phyloP scores from a whole-genome alignment of 2,888 invertebrate genomes.

The Scaptomyza polygonia region DNA sequence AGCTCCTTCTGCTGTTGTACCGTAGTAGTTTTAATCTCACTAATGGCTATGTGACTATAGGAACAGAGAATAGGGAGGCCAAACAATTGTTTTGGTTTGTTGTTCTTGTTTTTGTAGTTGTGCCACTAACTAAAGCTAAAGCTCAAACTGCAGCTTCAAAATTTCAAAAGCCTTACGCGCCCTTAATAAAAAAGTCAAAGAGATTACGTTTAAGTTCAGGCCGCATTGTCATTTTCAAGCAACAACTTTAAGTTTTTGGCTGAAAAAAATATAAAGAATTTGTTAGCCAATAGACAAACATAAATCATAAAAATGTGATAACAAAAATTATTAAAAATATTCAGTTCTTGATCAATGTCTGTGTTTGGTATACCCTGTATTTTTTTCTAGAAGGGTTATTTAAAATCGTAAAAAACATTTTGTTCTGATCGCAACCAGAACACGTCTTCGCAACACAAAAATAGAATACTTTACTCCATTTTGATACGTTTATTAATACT shows the following conservation, averaged over 20 bases:
- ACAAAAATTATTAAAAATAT: no score
- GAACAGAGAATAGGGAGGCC: constrained; percentile 10
- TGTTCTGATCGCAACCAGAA: no score
- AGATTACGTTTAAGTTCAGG: constrained; percentile 14
- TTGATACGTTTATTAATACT: no score
- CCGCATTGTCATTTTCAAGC: constrained; percentile 33
- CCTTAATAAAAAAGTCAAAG: constrained; percentile 1
- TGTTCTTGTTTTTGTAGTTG: constrained; percentile 2
- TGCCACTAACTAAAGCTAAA: constrained; percentile 6
- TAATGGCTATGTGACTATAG: constrained; percentile 59
- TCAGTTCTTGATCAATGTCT: no score
- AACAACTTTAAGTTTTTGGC: background rate
- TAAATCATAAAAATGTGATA: background rate
- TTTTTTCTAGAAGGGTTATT: no score
- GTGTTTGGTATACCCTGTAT: no score
- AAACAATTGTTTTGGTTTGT: constrained; percentile 39
- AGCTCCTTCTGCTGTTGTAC: constrained; percentile 21
- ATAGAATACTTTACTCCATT: no score
- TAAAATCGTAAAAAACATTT: no score
- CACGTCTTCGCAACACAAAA: no score
- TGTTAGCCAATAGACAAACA: background rate
- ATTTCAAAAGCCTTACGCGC: constrained; percentile 33
- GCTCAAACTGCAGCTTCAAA: constrained; percentile 21
- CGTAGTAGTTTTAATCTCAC: constrained; percentile 77
- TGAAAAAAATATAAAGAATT: background rate